Conservation (phyloP, 2,888 invertebrate genomes). For the Seladonia tumulorum region DNA sequence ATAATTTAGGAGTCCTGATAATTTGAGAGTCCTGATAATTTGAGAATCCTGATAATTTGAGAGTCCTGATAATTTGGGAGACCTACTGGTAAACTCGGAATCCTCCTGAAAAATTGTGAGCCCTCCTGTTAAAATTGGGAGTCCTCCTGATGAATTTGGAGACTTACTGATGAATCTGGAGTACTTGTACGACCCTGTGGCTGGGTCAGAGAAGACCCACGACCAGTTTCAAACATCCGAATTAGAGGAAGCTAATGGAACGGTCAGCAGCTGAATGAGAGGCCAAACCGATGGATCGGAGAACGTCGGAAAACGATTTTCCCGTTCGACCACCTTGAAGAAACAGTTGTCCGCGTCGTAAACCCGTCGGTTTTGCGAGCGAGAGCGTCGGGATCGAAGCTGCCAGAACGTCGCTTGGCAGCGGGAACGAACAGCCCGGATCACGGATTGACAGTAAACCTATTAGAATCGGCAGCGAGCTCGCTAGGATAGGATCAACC, state of each 20-base stretch:
- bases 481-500: constrained; percentile 39
- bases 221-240: background rate
- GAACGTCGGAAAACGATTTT: background rate
- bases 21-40: no score
- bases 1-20: no score
- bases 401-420: constrained; percentile 23
- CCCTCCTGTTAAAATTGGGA: no score
- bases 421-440: constrained; percentile 33
- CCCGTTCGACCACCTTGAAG: background rate
- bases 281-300: background rate
- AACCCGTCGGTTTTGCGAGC: constrained; percentile 1
- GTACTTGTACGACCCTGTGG: no score
- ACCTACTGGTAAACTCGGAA: no score
- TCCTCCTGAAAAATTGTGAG: no score
- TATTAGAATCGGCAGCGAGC: constrained; percentile 61
- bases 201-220: background rate
- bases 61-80: no score
- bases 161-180: no score
- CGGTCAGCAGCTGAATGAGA: background rate
- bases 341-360: background rate
- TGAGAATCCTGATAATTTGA: no score
- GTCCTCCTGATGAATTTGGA: no score
- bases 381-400: background rate
- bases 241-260: background rate
- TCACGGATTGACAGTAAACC: constrained; percentile 63